Evolutionary conservation across 2,113 vertebrate genomes (phyloP).

Genomic region (Campylorhamphus procurvoides): DNA sequence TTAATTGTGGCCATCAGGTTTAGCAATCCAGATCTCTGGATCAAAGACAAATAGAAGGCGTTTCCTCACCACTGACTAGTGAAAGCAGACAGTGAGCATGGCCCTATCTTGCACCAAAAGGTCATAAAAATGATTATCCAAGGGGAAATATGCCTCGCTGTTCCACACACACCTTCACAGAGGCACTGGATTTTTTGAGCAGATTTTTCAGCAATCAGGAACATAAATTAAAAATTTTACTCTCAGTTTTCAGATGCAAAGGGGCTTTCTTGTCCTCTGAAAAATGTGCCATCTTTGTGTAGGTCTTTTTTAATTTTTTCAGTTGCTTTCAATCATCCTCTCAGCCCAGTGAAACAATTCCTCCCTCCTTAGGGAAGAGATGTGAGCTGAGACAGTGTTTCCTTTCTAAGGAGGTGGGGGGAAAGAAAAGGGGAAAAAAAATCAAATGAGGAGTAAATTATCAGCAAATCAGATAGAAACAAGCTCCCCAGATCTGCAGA

Average conservation of each 20-base stretch:
- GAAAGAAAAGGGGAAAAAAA: not conserved
- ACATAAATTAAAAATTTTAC: not conserved
- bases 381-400: slow-evolving; percentile 9
- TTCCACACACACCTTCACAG: slow-evolving; percentile 50
- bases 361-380: slow-evolving; percentile 45
- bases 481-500: slow-evolving; percentile 73
- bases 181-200: not conserved
- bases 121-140: slow-evolving; percentile 68
- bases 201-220: slow-evolving; percentile 36
- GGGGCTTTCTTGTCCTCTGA: slow-evolving; percentile 15
- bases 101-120: slow-evolving; percentile 72
- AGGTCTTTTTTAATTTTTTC: slow-evolving; percentile 45
- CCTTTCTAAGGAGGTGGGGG: not conserved
- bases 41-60: slow-evolving; percentile 81
- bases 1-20: slow-evolving; percentile 84
- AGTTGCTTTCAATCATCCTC: slow-evolving; percentile 42
- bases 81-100: slow-evolving; percentile 75
- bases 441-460: slow-evolving; percentile 74
- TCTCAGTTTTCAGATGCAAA: slow-evolving; percentile 30
- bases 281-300: slow-evolving; percentile 19
- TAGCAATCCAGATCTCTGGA: slow-evolving; percentile 76
- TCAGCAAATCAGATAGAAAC: slow-evolving; percentile 76
- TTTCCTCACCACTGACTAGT: slow-evolving; percentile 68
- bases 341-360: not conserved
- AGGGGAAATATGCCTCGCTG: slow-evolving; percentile 38